A percentile compares a stretch with the other conserved stretches of the same genome.
Conservation (phyloP, 2,113 vertebrate species). For the Heloderma charlesbogerti region DNA sequence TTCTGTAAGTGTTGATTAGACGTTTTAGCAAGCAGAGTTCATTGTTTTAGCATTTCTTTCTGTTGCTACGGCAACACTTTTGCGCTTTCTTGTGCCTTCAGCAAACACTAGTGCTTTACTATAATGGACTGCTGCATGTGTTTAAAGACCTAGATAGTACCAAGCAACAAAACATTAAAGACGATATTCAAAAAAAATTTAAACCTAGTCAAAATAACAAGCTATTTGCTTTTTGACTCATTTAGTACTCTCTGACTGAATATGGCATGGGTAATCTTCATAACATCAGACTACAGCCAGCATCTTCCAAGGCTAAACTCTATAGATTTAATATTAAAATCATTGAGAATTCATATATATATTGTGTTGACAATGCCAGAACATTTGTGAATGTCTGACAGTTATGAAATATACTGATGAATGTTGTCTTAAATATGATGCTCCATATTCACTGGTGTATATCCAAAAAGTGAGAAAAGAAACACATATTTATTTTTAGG, state of each 20-base stretch:
- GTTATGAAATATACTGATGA: not conserved
- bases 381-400: not conserved
- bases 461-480: not conserved
- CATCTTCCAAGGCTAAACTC: not conserved
- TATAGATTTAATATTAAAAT: not conserved
- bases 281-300: not conserved
- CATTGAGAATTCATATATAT: not conserved
- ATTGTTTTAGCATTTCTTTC: conserved; percentile 54
- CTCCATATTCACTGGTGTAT: not conserved
- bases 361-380: not conserved
- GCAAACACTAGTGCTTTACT: not conserved
- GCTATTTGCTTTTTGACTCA: not conserved
- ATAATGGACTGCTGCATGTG: conserved; percentile 40
- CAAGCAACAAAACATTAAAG: conserved; percentile 16
- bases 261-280: not conserved
- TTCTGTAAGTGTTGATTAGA: conserved; percentile 61
- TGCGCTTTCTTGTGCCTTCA: conserved; percentile 61
- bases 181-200: conserved; percentile 5
- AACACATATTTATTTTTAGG: not conserved
- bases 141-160: conserved; percentile 27
- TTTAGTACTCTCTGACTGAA: not conserved
- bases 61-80: conserved; percentile 70
- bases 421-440: not conserved
- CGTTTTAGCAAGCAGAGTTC: conserved; percentile 55
- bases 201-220: conserved; percentile 12